A percentile compares a stretch with the other conserved stretches of the same genome.
Evolutionary conservation across 1,140 invertebrate species (phyloP).

Genomic region (Rhizoglyphus robini): DNA sequence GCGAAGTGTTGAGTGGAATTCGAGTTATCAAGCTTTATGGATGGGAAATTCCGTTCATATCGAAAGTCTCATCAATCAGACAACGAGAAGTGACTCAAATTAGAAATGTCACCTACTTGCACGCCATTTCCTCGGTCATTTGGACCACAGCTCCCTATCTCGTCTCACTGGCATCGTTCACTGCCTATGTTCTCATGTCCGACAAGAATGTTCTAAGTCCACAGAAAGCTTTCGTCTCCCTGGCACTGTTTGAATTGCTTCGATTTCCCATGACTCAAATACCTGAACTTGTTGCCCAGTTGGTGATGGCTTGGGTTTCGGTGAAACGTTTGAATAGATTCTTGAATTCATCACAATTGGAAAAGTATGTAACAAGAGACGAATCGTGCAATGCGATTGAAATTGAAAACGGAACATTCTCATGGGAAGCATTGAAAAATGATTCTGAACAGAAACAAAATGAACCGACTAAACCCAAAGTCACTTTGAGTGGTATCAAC

Average conservation of each 20-base stretch:
- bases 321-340: conserved; percentile 26
- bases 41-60: conserved; percentile 29
- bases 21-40: conserved; percentile 44
- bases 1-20: conserved; percentile 83
- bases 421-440: conserved; percentile 16
- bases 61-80: conserved; percentile 25
- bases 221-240: conserved; percentile 24
- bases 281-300: conserved; percentile 1
- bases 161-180: conserved; percentile 21
- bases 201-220: conserved; percentile 28
- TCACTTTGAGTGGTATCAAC: conserved; percentile 30
- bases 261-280: conserved; percentile 21
- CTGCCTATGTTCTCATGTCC: conserved; percentile 20
- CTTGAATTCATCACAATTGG: conserved; percentile 26
- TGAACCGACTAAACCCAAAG: not conserved
- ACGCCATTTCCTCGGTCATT: conserved; percentile 10
- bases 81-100: conserved; percentile 23
- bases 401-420: conserved; percentile 8
- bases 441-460: not conserved
- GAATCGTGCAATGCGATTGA: not conserved
- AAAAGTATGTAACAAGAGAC: conserved; percentile 7
- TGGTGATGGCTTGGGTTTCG: conserved; percentile 18
- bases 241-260: conserved; percentile 25
- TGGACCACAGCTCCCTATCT: conserved; percentile 37
- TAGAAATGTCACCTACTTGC: conserved; percentile 23